Conservation (phyloP, 2,888 invertebrate species). For the Mellilla xanthometata region DNA sequence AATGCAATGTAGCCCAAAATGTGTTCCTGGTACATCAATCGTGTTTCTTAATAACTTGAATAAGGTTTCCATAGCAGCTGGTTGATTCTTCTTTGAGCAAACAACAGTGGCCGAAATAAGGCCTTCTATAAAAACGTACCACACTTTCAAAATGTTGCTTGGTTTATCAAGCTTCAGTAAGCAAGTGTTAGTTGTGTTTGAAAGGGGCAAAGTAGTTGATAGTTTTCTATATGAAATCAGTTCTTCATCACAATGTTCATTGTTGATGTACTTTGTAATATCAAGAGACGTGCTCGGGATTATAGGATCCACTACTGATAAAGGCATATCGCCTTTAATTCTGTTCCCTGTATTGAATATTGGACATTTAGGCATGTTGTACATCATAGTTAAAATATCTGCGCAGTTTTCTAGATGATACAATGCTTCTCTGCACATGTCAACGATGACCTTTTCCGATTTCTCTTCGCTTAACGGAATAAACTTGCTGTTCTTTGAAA, state of each 20-base stretch:
- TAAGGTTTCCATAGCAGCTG: slow-evolving; percentile 92
- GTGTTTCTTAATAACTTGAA: slow-evolving; percentile 92
- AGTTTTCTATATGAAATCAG: slow-evolving; percentile 86
- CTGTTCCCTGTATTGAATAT: slow-evolving; percentile 95
- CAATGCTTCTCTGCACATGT: slow-evolving; percentile 90
- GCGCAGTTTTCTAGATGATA: slow-evolving; percentile 94
- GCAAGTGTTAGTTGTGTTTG: slow-evolving; percentile 78
- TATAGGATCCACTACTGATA: slow-evolving; percentile 92
- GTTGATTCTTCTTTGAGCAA: slow-evolving; percentile 94
- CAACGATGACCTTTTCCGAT: slow-evolving; percentile 74
- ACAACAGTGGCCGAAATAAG: slow-evolving; percentile 90
- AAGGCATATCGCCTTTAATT: slow-evolving; percentile 89
- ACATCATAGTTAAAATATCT: slow-evolving; percentile 94
- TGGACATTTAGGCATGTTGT: slow-evolving; percentile 96
- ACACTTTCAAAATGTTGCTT: slow-evolving; percentile 93
- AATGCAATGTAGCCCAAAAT: slow-evolving; percentile 95
- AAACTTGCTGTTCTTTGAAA: slow-evolving; percentile 74
- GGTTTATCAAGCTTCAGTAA: slow-evolving; percentile 88
- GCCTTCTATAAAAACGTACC: slow-evolving; percentile 95
- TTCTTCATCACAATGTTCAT: slow-evolving; percentile 85
- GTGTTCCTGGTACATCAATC: slow-evolving; percentile 90
- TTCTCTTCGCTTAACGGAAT: slow-evolving; percentile 74
- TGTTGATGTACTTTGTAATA: slow-evolving; percentile 86
- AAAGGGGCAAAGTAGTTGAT: slow-evolving; percentile 74
- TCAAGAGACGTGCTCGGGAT: slow-evolving; percentile 88